Evolutionary conservation across 1,140 invertebrate species (phyloP).

Genomic region (Polypedilum pembai): DNA sequence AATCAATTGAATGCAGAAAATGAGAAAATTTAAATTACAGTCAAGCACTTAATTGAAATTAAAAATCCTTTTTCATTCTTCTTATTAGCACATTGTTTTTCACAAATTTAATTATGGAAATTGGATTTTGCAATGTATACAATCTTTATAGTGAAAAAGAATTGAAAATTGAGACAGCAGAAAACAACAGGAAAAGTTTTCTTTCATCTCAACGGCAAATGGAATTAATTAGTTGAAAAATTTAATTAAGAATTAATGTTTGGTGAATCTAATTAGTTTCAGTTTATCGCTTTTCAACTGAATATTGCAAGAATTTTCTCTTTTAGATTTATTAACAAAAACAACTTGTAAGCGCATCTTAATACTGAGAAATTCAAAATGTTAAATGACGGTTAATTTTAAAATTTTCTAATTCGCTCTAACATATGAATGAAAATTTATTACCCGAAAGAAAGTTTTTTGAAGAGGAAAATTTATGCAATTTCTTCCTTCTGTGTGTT

Average conservation of each 20-base stretch:
- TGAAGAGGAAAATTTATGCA: conserved; percentile 5
- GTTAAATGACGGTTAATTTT: too few species aligned
- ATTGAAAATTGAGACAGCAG: background rate
- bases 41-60: conserved; percentile 23
- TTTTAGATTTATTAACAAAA: too few species aligned
- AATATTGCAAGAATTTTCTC: background rate
- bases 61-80: background rate
- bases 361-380: too few species aligned
- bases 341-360: too few species aligned
- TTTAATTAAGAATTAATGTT: conserved; percentile 20
- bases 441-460: background rate
- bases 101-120: conserved; percentile 25
- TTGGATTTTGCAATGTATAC: conserved; percentile 18
- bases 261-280: background rate
- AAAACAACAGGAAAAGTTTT: background rate
- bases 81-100: background rate
- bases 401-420: too few species aligned
- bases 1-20: too few species aligned
- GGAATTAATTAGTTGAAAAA: conserved; percentile 7
- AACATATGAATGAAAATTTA: too few species aligned
- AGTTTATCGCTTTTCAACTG: background rate
- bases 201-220: background rate
- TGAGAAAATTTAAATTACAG: background rate
- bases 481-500: background rate
- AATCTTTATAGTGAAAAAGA: too few species aligned